phyloP scores from a whole-genome alignment of 1,140 invertebrate species.

The Drosophila seguyi region DNA sequence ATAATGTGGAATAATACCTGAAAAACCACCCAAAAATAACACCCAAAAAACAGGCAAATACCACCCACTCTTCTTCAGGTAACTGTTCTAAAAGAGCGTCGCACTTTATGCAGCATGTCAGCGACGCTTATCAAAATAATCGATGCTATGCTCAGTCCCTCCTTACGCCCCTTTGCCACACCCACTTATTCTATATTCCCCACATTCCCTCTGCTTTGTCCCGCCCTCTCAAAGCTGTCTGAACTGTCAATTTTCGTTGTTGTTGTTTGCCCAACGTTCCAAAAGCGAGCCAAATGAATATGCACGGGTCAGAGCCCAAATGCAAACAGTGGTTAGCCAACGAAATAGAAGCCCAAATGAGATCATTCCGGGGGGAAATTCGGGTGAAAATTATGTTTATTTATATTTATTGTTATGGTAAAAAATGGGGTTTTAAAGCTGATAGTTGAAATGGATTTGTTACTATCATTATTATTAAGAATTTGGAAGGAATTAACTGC shows the following conservation, averaged over 20 bases:
- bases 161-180: not conserved
- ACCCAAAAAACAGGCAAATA: conserved; percentile 1
- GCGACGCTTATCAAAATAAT: conserved; percentile 74
- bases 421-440: not conserved
- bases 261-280: conserved; percentile 64
- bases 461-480: not conserved
- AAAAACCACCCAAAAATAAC: conserved; percentile 7
- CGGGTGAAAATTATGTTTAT: not conserved
- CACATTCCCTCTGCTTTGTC: too few relatives aligned
- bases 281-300: conserved; percentile 58
- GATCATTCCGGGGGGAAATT: conserved; percentile 1
- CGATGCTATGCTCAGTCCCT: conserved; percentile 48
- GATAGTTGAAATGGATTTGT: not conserved
- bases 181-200: conserved; percentile 9
- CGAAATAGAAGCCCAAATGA: conserved; percentile 24
- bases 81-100: conserved; percentile 23
- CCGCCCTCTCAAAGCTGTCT: conserved; percentile 19
- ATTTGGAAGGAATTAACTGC: not conserved
- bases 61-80: conserved; percentile 18
- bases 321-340: conserved; percentile 41
- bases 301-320: conserved; percentile 32
- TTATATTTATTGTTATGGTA: not conserved
- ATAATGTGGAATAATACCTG: conserved; percentile 43
- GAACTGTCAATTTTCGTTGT: conserved; percentile 76
- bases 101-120: conserved; percentile 69